Evolutionary conservation across 2,888 invertebrate species (phyloP), one percentile per base, ranked within the genome.

Genomic region (Acleris laterana): DNA sequence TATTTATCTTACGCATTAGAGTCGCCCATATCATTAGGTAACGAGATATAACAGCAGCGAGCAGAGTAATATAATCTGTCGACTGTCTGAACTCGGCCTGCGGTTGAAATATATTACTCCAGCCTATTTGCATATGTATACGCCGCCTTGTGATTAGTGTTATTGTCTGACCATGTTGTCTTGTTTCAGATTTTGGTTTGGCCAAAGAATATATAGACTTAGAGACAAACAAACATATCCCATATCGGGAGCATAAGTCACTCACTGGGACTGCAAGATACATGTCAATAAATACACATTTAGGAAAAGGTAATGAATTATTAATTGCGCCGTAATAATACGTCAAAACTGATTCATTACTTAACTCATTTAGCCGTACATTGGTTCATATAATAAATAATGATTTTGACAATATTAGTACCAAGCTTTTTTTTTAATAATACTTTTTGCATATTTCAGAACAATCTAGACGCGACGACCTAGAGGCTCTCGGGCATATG

Each of bases 141-240:
- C 38, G 11, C 11, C 49, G 20, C 32, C 17, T 49, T 20, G 51
- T 44, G 22, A 61, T 66, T 19, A 51, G 55, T 17, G 25, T 38
- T 50, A 50, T 49, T 64, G 32, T 61, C 50, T 62, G 52, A 66
- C 28, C 7, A 69, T 72, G 66, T 71, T 67, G 69, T 74, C 67
- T 76, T 71, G 75, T 94, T 90, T 71, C 93, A 96, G 99, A 99
- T 96, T 99, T 99, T 95, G 99, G 99, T 94, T 96, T 99, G 95
- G 99, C 99, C 94, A 99, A 99, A 96, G 99, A 99, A 95, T 99
- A 99, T 94, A 99, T 99, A 95, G 99, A 99, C 95, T 97, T 99
- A 95, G 99, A 99, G 95, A 98, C 98, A 93, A 98, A 98, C 95
- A 98, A 99, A 95, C 99, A 99, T 95, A 99, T 99, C 95, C 99